phyloP scores from a whole-genome alignment of 2,797 vertebrate genomes.

The Sebastes dallii region DNA sequence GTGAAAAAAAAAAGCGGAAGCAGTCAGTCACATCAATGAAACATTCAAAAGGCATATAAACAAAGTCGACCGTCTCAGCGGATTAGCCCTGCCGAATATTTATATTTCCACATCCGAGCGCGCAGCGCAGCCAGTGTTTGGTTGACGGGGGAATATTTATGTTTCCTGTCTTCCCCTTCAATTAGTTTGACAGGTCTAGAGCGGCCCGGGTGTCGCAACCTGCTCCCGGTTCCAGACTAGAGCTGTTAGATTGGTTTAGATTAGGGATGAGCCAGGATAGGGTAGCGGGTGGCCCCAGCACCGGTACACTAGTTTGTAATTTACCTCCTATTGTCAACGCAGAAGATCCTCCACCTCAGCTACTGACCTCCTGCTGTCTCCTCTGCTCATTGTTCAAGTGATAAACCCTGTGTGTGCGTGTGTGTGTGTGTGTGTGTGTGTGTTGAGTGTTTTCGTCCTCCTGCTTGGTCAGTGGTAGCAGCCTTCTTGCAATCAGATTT shows the following conservation, averaged over 20 bases:
- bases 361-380: conserved; percentile 69
- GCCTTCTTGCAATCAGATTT: conserved; percentile 84
- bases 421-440: not conserved
- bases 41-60: conserved; percentile 74
- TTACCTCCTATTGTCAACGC: conserved; percentile 71
- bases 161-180: conserved; percentile 62
- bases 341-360: conserved; percentile 62
- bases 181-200: conserved; percentile 64
- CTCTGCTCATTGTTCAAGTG: conserved; percentile 68
- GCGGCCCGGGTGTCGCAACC: conserved; percentile 39
- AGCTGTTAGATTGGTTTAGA: conserved; percentile 52
- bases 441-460: conserved; percentile 42
- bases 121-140: conserved; percentile 30
- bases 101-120: conserved; percentile 61
- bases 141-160: conserved; percentile 63
- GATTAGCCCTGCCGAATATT: conserved; percentile 67
- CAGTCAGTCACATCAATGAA: conserved; percentile 71
- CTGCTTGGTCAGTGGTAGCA: conserved; percentile 70
- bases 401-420: conserved; percentile 29
- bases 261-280: conserved; percentile 43
- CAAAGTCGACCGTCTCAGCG: conserved; percentile 60
- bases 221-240: conserved; percentile 14
- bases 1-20: conserved; percentile 21
- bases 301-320: conserved; percentile 59
- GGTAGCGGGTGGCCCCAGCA: conserved; percentile 4